Conservation (phyloP, 2,888 invertebrate species). For the Phrixothrix hirtus region DNA sequence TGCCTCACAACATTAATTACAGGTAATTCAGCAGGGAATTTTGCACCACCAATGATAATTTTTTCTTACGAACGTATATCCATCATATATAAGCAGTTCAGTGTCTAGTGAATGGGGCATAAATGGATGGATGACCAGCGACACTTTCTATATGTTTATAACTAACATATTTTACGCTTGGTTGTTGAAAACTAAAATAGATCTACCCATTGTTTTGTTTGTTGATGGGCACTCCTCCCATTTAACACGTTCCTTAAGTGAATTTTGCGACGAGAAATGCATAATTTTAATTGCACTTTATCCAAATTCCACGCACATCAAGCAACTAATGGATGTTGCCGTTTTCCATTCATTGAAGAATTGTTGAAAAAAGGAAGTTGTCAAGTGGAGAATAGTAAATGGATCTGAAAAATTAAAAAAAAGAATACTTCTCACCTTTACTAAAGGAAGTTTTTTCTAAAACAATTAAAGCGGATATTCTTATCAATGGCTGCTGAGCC, state of each 20-base stretch:
- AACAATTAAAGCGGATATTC: too few species aligned
- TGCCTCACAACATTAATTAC: neutral
- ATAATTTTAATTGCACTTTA: neutral
- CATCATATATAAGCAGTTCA: neutral
- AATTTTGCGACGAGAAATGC: neutral
- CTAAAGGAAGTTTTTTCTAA: too few species aligned
- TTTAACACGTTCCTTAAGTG: neutral
- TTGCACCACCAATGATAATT: neutral
- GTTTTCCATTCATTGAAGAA: too few species aligned
- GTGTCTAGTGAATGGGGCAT: neutral
- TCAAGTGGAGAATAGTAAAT: too few species aligned
- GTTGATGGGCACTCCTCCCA: neutral
- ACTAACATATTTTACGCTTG: neutral
- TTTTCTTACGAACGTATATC: neutral
- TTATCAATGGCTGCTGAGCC: too few species aligned
- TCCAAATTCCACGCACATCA: too few species aligned
- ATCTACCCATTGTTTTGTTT: neutral
- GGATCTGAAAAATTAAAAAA: too few species aligned
- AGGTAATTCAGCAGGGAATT: neutral
- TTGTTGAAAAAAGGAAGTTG: too few species aligned
- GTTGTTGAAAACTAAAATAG: neutral
- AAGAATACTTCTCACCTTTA: too few species aligned
- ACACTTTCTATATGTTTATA: neutral
- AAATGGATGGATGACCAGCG: neutral
- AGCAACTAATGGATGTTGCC: too few species aligned